Base-by-base conservation (phyloP, 2,797 vertebrate genomes). In the Clarias pachynema region DNA sequence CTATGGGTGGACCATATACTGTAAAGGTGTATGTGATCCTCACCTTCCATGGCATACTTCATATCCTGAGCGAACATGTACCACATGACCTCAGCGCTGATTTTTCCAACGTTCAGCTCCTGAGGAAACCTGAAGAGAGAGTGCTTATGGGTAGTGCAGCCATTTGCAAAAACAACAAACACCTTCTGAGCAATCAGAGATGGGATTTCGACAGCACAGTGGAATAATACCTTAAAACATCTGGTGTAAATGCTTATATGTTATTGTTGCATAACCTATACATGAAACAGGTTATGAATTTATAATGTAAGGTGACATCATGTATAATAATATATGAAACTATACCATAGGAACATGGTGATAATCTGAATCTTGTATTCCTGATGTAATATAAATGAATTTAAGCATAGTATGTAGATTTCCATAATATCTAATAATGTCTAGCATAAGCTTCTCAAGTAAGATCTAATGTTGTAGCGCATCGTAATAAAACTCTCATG, bases 11-110 rank as follows among this genome's bases (percentile, higher is more conserved):
- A 34, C 57, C 74, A 31, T 24, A 9, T 29, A 15, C 8, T 65
- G 14, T 74, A 16, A 2, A 60, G 24, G 34, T 16, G 15, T 29
- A 80, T 49, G 14, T 1, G 1, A 63, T 74, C 89, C 91, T 74
- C 93, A 99, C 98, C 98, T 94, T 99, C 98, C 97, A 98, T 96
- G 79, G 98, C 97, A 0, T 99, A 99, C 89, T 95, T 98, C 97
- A 99, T 99, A 90, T 99, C 98, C 94, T 99, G 98, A 87, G 98
- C 96, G 93, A 99, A 99, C 92, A 99, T 96, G 87, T 96, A 97
- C 98, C 98, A 99, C 97, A 99, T 99, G 87, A 99, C 98, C 89
- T 99, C 98, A 0, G 98, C 97, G 0, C 98, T 99, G 92, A 99
- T 97, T 94, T 97, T 99, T 60, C 98, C 98, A 90, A 99, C 97